phyloP scores from a whole-genome alignment of 2,113 vertebrate species.

The Electrona antarctica region DNA sequence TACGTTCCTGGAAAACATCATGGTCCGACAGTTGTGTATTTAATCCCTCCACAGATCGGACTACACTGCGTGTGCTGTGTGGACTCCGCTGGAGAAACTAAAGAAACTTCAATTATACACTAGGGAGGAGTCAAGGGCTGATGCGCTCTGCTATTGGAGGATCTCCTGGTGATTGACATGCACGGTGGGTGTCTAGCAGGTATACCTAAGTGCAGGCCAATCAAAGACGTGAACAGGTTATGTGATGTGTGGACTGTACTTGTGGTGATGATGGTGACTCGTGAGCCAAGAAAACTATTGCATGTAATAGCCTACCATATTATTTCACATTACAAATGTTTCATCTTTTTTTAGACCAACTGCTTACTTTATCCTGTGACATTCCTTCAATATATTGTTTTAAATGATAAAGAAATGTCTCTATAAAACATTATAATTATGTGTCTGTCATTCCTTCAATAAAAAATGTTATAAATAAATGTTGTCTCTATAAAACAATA shows the following conservation, averaged over 20 bases:
- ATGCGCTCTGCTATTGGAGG: conserved; percentile 65
- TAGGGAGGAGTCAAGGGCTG: conserved; percentile 67
- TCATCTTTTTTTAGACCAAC: too few relatives aligned
- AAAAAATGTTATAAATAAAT: too few relatives aligned
- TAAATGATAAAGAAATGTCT: too few relatives aligned
- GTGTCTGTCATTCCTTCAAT: too few relatives aligned
- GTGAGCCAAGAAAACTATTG: too few relatives aligned
- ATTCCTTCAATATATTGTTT: too few relatives aligned
- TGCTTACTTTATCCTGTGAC: too few relatives aligned
- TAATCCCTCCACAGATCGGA: conserved; percentile 67
- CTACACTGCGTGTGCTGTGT: conserved; percentile 62
- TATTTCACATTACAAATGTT: neutral
- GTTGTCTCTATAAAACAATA: too few relatives aligned
- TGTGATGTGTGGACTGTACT: neutral
- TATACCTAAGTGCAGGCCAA: conserved; percentile 47
- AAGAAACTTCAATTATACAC: conserved; percentile 81
- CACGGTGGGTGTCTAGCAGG: conserved; percentile 64
- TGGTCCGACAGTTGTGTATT: conserved; percentile 65
- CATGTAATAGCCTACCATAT: neutral
- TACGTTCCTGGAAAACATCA: conserved; percentile 82
- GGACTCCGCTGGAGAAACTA: conserved; percentile 75
- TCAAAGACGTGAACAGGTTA: conserved; percentile 5
- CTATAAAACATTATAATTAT: too few relatives aligned
- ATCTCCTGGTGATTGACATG: conserved; percentile 56
- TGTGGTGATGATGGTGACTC: neutral